These are phyloP conservation scores for Nymphicus hollandicus DNA, from an alignment of 2,113 vertebrate genomes.

Conservation along the genomic window DNA sequence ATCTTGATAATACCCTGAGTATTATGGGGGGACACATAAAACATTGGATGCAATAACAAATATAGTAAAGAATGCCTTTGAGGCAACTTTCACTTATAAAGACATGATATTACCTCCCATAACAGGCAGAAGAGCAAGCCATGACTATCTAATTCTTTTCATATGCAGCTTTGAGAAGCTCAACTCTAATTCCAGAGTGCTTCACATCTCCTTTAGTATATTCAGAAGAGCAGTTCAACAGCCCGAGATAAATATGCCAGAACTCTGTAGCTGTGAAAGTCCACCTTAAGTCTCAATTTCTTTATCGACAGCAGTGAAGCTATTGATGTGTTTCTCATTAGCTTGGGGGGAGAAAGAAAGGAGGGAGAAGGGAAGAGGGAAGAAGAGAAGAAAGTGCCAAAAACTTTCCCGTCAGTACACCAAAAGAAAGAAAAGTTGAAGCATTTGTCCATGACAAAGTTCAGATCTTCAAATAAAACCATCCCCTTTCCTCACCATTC, in stretches of 20 bases:
- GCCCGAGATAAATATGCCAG: background rate
- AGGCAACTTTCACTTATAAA: background rate
- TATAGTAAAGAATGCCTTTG: background rate
- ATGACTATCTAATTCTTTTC: background rate
- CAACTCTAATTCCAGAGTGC: background rate
- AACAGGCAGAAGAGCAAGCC: background rate
- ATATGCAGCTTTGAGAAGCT: background rate
- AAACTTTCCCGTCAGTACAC: background rate
- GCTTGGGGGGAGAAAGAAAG: no score
- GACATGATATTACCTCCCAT: background rate
- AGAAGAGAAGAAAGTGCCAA: background rate
- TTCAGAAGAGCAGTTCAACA: background rate
- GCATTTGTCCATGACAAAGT: background rate
- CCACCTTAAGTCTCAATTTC: background rate
- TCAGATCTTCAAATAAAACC: background rate
- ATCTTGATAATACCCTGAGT: background rate
- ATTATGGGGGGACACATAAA: background rate
- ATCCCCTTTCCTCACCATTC: background rate
- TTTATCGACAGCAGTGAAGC: background rate
- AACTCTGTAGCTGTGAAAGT: background rate
- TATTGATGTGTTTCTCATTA: background rate
- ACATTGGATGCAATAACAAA: background rate
- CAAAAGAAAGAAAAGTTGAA: background rate
- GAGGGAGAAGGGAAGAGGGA: background rate
- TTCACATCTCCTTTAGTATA: background rate